These are phyloP conservation scores for Deilephila elpenor DNA, from an alignment of 2,888 invertebrate genomes.

Conservation along the genomic window DNA sequence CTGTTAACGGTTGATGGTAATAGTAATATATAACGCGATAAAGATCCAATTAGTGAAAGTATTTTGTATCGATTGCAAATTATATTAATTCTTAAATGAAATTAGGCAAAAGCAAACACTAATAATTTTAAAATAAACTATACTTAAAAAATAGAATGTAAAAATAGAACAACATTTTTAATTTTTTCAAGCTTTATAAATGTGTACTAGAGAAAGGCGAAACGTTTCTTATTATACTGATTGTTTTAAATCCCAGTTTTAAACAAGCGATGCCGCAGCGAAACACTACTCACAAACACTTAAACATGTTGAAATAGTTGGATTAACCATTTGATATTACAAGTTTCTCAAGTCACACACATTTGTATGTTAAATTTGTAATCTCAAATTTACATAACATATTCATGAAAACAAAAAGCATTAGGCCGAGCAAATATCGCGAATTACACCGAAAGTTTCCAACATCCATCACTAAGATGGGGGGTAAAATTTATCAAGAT, in stretches of 20 bases:
- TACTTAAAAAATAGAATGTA: too few species aligned
- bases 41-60: too few species aligned
- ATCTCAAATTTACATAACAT: constrained; percentile 21
- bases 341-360: constrained; percentile 17
- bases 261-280: not conserved
- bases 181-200: too few species aligned
- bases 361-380: constrained; percentile 14
- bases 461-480: not conserved
- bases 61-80: too few species aligned
- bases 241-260: not conserved
- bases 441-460: not conserved
- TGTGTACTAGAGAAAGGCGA: too few species aligned
- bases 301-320: not conserved
- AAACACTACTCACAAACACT: not conserved
- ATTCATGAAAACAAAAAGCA: constrained; percentile 20
- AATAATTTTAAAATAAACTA: too few species aligned
- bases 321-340: constrained; percentile 7
- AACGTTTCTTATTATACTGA: too few species aligned
- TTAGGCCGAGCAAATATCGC: constrained; percentile 13
- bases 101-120: too few species aligned
- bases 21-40: too few species aligned
- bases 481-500: constrained; percentile 13
- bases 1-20: too few species aligned
- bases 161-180: too few species aligned
- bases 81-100: too few species aligned